Percentiles rank a stretch among this genome's conserved stretches.
phyloP scores from a whole-genome alignment of 2,113 vertebrate species.

The Toxotes chatareus region DNA sequence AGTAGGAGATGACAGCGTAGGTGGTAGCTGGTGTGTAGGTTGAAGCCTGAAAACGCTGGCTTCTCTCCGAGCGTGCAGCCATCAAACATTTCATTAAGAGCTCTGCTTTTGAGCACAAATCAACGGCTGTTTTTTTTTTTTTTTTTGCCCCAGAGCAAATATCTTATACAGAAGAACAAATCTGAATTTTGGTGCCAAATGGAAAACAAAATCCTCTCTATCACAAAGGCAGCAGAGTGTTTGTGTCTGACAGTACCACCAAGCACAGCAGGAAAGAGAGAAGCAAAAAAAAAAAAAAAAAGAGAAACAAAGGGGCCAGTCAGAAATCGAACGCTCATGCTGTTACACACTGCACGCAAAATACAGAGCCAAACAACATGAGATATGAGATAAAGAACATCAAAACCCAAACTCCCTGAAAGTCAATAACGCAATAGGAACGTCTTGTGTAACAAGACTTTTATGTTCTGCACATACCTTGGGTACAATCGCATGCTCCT shows the following conservation, averaged over 20 bases:
- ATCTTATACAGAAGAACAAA: constrained; percentile 45
- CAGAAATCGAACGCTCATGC: constrained; percentile 24
- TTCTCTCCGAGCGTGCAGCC: constrained; percentile 7
- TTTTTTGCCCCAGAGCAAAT: constrained; percentile 27
- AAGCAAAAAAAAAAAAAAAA: neutral
- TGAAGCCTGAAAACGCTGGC: neutral
- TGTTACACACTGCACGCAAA: neutral
- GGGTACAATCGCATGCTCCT: constrained; percentile 92
- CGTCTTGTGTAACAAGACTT: neutral
- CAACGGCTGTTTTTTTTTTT: constrained; percentile 20
- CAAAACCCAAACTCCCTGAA: neutral
- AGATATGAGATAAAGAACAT: constrained; percentile 34
- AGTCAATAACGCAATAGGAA: neutral
- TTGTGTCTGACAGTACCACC: constrained; percentile 41
- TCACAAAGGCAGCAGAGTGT: constrained; percentile 63
- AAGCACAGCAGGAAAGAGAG: constrained; percentile 7
- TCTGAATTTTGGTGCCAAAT: constrained; percentile 57
- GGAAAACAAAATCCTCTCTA: constrained; percentile 47
- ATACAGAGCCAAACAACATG: neutral
- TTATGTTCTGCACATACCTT: constrained; percentile 83
- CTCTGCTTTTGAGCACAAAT: constrained; percentile 51
- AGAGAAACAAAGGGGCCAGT: constrained; percentile 57
- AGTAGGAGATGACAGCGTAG: constrained; percentile 34
- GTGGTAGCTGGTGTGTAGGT: constrained; percentile 48
- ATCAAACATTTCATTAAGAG: constrained; percentile 65